Conservation (phyloP, 30 jellyfish, hydroid and myxozoan genomes). For the Hydractinia symbiolongicarpus region DNA sequence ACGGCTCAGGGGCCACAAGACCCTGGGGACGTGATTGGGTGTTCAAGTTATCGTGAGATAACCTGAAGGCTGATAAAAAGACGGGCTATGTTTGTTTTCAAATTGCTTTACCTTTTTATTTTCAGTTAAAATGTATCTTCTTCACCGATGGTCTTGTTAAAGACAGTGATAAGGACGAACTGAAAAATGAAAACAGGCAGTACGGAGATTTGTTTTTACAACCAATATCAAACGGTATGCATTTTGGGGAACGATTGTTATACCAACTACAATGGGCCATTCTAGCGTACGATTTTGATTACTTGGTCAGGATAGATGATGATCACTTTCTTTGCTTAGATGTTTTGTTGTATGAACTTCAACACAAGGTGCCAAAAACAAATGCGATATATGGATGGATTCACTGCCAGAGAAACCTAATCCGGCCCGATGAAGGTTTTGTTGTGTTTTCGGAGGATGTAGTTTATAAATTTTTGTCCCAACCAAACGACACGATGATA, state of each 20-base stretch:
- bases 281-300: slow-evolving; percentile 64
- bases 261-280: slow-evolving; percentile 86
- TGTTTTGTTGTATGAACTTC: slow-evolving; percentile 47
- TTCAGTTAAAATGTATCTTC: slow-evolving; percentile 28
- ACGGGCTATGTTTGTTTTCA: too few species aligned
- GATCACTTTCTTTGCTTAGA: slow-evolving; percentile 64
- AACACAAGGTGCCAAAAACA: slow-evolving; percentile 20
- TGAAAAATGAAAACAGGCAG: slow-evolving; percentile 28
- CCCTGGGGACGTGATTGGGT: too few species aligned
- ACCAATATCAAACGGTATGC: slow-evolving; percentile 56
- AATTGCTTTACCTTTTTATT: neutral
- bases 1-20: too few species aligned
- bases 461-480: slow-evolving; percentile 51
- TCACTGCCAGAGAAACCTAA: slow-evolving; percentile 49
- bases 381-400: slow-evolving; percentile 63
- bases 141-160: slow-evolving; percentile 39
- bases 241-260: slow-evolving; percentile 70
- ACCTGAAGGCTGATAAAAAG: too few species aligned
- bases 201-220: slow-evolving; percentile 54
- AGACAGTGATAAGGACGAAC: neutral
- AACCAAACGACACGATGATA: slow-evolving; percentile 34
- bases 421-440: slow-evolving; percentile 79
- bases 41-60: too few species aligned
- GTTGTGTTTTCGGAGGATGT: slow-evolving; percentile 63
- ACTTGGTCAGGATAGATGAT: slow-evolving; percentile 74